phyloP scores from a whole-genome alignment of 1,140 invertebrate genomes.

The Heliconius hermathena region DNA sequence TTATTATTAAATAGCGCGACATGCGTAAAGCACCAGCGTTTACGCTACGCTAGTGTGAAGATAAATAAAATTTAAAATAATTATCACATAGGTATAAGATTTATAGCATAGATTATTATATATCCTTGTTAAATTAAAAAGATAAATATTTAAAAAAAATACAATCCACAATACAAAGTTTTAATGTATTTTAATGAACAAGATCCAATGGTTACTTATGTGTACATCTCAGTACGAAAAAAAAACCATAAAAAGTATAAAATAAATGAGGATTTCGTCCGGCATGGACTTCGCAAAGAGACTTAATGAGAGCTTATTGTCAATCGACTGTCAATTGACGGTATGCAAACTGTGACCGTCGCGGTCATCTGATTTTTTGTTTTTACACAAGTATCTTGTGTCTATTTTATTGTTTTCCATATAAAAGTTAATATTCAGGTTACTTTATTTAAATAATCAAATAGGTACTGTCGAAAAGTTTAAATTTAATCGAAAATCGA shows the following conservation, averaged over 20 bases:
- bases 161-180: neutral
- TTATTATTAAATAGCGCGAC: too few species aligned
- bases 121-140: neutral
- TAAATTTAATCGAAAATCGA: too few species aligned
- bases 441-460: neutral
- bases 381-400: neutral
- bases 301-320: constrained; percentile 67
- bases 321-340: constrained; percentile 54
- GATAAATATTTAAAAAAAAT: neutral
- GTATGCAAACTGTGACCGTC: constrained; percentile 51
- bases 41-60: too few species aligned
- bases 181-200: neutral
- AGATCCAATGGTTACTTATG: neutral
- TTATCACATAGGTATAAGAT: too few species aligned
- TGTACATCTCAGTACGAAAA: neutral
- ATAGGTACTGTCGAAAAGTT: too few species aligned
- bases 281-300: constrained; percentile 34
- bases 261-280: constrained; percentile 25
- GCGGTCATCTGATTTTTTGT: constrained; percentile 20
- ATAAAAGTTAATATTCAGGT: neutral
- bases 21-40: too few species aligned
- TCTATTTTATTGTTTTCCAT: neutral
- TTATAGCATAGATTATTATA: too few species aligned
- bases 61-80: too few species aligned
- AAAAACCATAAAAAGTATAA: constrained; percentile 14